Conservation (phyloP, 2,797 vertebrate genomes). For the Paratrypauchen microcephalus region DNA sequence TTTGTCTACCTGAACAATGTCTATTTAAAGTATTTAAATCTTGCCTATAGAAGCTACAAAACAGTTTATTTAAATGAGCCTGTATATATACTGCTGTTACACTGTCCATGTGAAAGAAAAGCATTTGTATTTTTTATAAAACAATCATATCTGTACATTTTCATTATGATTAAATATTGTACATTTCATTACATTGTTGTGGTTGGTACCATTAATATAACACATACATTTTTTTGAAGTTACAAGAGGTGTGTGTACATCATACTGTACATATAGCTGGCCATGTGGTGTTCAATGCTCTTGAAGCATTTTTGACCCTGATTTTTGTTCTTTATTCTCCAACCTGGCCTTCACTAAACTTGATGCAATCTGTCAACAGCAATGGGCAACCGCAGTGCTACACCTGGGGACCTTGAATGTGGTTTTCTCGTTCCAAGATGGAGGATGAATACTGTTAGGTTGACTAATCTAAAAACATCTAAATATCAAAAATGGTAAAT, state of each 20-base stretch:
- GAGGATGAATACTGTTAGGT: neutral
- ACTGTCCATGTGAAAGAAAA: conserved; percentile 84
- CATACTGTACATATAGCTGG: too few relatives aligned
- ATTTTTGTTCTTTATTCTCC: neutral
- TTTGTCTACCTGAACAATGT: conserved; percentile 62
- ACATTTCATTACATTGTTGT: conserved; percentile 52
- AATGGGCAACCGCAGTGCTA: neutral
- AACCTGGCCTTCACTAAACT: neutral
- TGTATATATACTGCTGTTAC: conserved; percentile 80
- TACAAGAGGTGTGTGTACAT: neutral
- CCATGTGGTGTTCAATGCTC: neutral
- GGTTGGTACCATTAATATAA: neutral
- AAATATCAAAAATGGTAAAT: neutral
- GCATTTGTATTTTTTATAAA: conserved; percentile 90
- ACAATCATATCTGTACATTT: conserved; percentile 47
- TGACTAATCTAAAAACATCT: neutral
- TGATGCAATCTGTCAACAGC: neutral
- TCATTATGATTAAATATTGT: conserved; percentile 52
- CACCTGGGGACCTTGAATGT: neutral
- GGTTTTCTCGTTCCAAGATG: neutral
- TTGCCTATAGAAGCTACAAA: conserved; percentile 34
- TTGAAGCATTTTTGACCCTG: too few relatives aligned
- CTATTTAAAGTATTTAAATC: conserved; percentile 58
- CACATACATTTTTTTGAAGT: neutral
- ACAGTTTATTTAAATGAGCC: conserved; percentile 62